Evolutionary conservation across 2,888 invertebrate genomes (phyloP), one percentile per base, ranked within the genome.

Genomic region (Choristoneura rosaceana): DNA sequence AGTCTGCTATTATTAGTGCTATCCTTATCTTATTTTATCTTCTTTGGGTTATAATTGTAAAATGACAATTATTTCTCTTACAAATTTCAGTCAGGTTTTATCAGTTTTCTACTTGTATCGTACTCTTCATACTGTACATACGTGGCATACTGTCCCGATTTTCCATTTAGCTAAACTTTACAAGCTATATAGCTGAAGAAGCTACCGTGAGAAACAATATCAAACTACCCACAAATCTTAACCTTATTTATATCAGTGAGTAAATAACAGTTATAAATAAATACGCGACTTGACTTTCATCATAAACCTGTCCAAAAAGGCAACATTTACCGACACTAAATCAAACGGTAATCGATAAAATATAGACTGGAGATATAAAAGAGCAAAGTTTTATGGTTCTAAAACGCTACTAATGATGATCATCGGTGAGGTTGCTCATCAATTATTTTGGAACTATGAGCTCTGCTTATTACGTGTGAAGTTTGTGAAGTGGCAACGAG

Each of bases 321-420:
- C 38, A 64, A 73, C 64, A 50, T 73, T 64, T 69, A 33, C 59
- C 59, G 52, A 38, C 69, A 60, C 41, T 73, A 73, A 69, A 73
- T 73, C 73, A 73, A 73, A 68, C 59, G 59, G 68, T 73, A 52
- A 69, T 69, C 60, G 73, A 64, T 73, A 73, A 73, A 73, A 73
- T 73, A 73, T 64, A 73, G 68, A 69, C 69, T 73, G 50, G 15
- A 47, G 63, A 58, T 45, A 68, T 73, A 69, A 73, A 71, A 59
- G 43, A 64, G 58, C 64, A 64, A 69, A 64, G 63, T 69, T 69
- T 73, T 73, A 73, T 73, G 69, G 64, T 59, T 64, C 60, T 59
- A 73, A 73, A 73, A 69, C 64, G 64, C 64, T 38, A 64, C 69
- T 69, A 73, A 73, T 73, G 64, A 73, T 61, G 43, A 71, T 73